Evolutionary conservation across 2,888 invertebrate species (phyloP), one percentile per base, ranked within the genome.

Genomic region (Diaprepes abbreviatus): DNA sequence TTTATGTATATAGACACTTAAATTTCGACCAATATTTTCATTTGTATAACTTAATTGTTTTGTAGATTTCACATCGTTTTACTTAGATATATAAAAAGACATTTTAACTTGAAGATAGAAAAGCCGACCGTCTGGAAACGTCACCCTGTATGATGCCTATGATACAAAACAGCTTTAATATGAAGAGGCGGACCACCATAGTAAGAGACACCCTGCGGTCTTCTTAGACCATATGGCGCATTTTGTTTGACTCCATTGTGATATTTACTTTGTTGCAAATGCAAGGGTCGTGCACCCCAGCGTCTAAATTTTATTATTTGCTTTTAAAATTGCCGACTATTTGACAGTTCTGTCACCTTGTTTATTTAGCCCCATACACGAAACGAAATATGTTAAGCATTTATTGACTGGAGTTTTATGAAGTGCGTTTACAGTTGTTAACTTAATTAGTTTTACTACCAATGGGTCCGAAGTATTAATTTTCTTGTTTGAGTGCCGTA

Each of bases 311-410:
- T 48, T 60, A 64, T 60, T 70, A 70, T 70, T 65, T 65, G 66
- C 65, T 65, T 70, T 70, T 65, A 65, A 70, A 70, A 65, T 70
- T 70, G 70, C 65, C 65, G 70, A 52, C 70, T 70, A 70, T 70
- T 70, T 62, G 66, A 70, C 66, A 70, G 65, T 48, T 66, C 66
- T 70, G 66, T 66, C 69, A 69, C 59, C 52, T 48, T 64, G 58
- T 64, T 69, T 69, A 59, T 64, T 64, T 64, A 54, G 36, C 58
- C 52, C 52, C 64, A 35, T 31, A 38, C 7, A 55, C 16, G 64
- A 68, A 63, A 67, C 62, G 58, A 68, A 68, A 63, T 63, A 63
- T 63, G 55, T 68, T 68, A 68, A 58, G 68, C 52, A 63, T 50
- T 68, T 50, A 45, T 57, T 54, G 43, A 35, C 50, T 45, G 55